Evolutionary conservation across 1,140 invertebrate species (phyloP).

Genomic region (Acromyrmex charruanus): DNA sequence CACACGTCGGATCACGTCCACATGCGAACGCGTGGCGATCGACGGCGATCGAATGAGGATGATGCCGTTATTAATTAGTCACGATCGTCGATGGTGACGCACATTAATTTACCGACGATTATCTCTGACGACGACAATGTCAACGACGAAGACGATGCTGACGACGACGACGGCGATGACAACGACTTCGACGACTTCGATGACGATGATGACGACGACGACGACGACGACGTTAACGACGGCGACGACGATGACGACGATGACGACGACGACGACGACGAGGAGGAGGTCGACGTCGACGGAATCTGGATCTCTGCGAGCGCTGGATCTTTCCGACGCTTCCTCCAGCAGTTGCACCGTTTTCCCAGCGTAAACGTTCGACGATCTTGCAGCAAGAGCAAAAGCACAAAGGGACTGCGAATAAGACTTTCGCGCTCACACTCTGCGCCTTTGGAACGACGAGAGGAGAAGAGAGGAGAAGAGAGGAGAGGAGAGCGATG

Average conservation of each 20-base stretch:
- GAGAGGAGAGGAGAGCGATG: background rate
- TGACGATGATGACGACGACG: slow-evolving; percentile 46
- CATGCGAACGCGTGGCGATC: slow-evolving; percentile 17
- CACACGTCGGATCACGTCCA: slow-evolving; percentile 41
- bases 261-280: slow-evolving; percentile 19
- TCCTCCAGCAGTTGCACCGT: slow-evolving; percentile 55
- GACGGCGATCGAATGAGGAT: background rate
- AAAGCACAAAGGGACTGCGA: background rate
- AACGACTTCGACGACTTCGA: background rate
- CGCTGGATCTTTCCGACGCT: slow-evolving; percentile 67
- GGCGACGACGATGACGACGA: slow-evolving; percentile 43
- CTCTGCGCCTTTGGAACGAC: background rate
- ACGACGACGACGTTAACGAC: background rate
- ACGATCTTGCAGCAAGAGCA: background rate
- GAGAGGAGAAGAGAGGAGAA: too few relatives aligned
- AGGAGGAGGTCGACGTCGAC: slow-evolving; percentile 48
- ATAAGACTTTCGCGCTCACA: background rate
- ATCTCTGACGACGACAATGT: background rate
- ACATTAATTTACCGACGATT: background rate
- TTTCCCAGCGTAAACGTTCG: slow-evolving; percentile 45
- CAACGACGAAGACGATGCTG: slow-evolving; percentile 12
- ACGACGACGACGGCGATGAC: slow-evolving; percentile 40
- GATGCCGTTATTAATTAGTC: background rate
- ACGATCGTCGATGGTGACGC: background rate
- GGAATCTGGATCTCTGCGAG: slow-evolving; percentile 12